Percentiles rank a stretch among this genome's conserved stretches.
Conservation (phyloP, 2,888 invertebrate species). For the Machimus rusticus region DNA sequence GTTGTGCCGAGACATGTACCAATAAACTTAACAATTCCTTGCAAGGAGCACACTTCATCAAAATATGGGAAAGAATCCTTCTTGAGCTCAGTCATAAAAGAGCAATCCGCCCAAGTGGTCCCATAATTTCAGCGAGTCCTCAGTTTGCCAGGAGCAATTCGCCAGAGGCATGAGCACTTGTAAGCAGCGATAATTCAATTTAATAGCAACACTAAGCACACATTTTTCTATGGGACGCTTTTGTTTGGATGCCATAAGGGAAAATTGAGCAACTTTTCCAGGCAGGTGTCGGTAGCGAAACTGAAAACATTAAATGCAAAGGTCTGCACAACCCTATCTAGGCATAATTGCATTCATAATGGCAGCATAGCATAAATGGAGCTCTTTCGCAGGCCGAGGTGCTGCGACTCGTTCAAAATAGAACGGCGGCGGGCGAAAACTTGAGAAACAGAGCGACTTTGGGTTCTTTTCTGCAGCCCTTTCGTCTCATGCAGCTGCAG, state of each 20-base stretch:
- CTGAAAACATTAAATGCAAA: not conserved
- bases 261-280: constrained; percentile 41
- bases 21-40: not conserved
- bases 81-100: not conserved
- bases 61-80: not conserved
- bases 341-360: constrained; percentile 44
- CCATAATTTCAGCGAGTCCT: not conserved
- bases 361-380: constrained; percentile 43
- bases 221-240: constrained; percentile 38
- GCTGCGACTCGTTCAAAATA: not conserved
- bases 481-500: not conserved
- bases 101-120: not conserved
- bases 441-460: not conserved
- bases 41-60: not conserved
- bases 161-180: constrained; percentile 44
- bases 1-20: not conserved
- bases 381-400: constrained; percentile 9
- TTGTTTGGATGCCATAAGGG: constrained; percentile 41
- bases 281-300: constrained; percentile 18
- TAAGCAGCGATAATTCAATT: constrained; percentile 46
- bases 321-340: constrained; percentile 39
- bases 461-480: not conserved
- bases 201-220: constrained; percentile 39
- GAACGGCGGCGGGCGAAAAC: not conserved
- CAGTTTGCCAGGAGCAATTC: not conserved